Percentiles rank a stretch among this genome's conserved stretches.
phyloP scores from a whole-genome alignment of 2,888 invertebrate species.

The Acleris sparsana region DNA sequence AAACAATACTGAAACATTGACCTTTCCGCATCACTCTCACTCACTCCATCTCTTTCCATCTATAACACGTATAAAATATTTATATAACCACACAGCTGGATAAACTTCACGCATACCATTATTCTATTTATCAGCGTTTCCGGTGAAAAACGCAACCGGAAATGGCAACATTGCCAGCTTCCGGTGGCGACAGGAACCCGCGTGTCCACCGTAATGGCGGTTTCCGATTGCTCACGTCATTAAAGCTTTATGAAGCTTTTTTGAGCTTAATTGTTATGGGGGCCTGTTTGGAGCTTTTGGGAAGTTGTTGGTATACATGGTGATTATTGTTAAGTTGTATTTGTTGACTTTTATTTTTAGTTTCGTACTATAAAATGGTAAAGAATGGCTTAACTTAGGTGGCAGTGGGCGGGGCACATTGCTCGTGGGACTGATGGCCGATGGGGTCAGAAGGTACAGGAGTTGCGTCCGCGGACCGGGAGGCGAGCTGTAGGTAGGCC shows the following conservation, averaged over 20 bases:
- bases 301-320: background rate
- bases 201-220: constrained; percentile 61
- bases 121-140: constrained; percentile 58
- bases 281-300: constrained; percentile 9
- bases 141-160: constrained; percentile 72
- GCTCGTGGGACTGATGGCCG: too few relatives aligned
- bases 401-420: too few relatives aligned
- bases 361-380: too few relatives aligned
- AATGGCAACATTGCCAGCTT: constrained; percentile 67
- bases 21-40: too few relatives aligned
- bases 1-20: too few relatives aligned
- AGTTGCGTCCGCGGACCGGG: too few relatives aligned
- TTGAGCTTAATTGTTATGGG: constrained; percentile 35
- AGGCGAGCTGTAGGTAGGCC: too few relatives aligned
- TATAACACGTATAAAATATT: background rate
- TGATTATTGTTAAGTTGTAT: too few relatives aligned
- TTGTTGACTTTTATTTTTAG: too few relatives aligned
- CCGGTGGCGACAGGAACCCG: constrained; percentile 66
- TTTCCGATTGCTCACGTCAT: constrained; percentile 59
- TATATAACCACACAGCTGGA: background rate
- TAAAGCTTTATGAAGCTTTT: constrained; percentile 51
- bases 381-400: too few relatives aligned
- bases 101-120: constrained; percentile 20
- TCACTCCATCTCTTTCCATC: too few relatives aligned
- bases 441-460: too few relatives aligned